Conservation (phyloP, 2,797 vertebrate genomes). For the Pelobates cultripes region DNA sequence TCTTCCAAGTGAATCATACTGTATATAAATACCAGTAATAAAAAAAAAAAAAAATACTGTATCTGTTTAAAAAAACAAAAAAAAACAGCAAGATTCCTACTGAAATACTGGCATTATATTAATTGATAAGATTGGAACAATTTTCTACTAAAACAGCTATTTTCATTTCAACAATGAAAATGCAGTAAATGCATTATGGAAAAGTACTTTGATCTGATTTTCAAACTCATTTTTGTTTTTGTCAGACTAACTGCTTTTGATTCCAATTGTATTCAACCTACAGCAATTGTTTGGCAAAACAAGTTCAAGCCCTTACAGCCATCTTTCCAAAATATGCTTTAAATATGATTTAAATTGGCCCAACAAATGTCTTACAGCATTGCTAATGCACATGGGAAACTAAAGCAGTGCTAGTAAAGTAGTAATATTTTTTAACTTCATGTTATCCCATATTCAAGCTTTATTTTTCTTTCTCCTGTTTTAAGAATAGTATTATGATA, state of each 20-base stretch:
- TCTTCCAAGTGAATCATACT: conserved; percentile 12
- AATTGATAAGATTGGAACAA: conserved; percentile 48
- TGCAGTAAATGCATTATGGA: conserved; percentile 17
- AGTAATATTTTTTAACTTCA: too few species aligned
- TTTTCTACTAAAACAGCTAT: conserved; percentile 49
- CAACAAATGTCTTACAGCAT: background rate
- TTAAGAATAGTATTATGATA: background rate
- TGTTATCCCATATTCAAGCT: background rate
- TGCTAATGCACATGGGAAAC: background rate
- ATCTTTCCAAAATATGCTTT: conserved; percentile 13
- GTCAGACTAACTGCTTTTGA: conserved; percentile 1
- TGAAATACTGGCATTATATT: conserved; percentile 44
- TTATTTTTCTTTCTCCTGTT: background rate
- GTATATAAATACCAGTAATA: background rate
- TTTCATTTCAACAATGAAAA: conserved; percentile 39
- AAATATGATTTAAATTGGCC: conserved; percentile 11
- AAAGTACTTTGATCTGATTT: conserved; percentile 17
- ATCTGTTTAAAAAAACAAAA: background rate
- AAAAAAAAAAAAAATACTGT: background rate
- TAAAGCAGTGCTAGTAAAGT: background rate
- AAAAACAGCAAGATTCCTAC: conserved; percentile 24
- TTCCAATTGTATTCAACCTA: conserved; percentile 19
- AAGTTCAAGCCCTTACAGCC: background rate
- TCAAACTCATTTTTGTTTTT: conserved; percentile 39
- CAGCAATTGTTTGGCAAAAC: conserved; percentile 14